Base-by-base conservation (phyloP, 64 coral and sea anemone genomes). In the Stichodactyla helianthus region DNA sequence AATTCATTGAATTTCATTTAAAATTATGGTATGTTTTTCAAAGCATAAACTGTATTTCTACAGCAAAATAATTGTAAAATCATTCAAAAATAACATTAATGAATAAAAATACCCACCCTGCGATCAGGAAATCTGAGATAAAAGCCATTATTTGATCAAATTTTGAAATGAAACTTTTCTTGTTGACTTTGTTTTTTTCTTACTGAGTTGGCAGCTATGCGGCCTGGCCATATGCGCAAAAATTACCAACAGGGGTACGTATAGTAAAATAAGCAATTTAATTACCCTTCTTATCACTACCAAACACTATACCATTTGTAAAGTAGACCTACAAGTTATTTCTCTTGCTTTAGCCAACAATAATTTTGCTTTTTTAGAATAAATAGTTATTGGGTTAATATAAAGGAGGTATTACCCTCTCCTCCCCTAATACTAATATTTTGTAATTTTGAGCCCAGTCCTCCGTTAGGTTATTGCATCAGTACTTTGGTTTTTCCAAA, bases 111-210 rank as follows among this genome's bases (percentile, higher is more conserved):
- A 84, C 89, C 63, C 50, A 90, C 89, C 82, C 89, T n/a, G 89
- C 89, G 28, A 90, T 84, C 60, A 90, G 85, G 85, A 90, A 78
- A 61, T 90, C 89, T 61, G 89, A 90, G 31, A 90, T 77, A 51
- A 90, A 90, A 23, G 89, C 89, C 89, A 90, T 90, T 79, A 50
- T 82, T 44, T 22, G 10, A 59, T 50, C 18, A 19, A n/a, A 27
- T 79, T 9, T 81, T 52, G 18, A 23, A 55, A 11, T 59, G 19
- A 62, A 6, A 20, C 16, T 44, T n/a, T 11, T 55, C 51, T 11
- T 23, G 54, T 55, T 74, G 64, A 0, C 51, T 51, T 10, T 20
- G 22, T 61, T 68, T 77, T 59, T 61, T 85, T 63, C 57, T 31
- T 44, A 31, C 57, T 71, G 79, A 81, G 52, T 71, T 19, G 15